A percentile compares a stretch with the other conserved stretches of the same genome.
These are phyloP conservation scores for Poecilia velifera DNA, from an alignment of 2,797 vertebrate species.

Conservation along the genomic window DNA sequence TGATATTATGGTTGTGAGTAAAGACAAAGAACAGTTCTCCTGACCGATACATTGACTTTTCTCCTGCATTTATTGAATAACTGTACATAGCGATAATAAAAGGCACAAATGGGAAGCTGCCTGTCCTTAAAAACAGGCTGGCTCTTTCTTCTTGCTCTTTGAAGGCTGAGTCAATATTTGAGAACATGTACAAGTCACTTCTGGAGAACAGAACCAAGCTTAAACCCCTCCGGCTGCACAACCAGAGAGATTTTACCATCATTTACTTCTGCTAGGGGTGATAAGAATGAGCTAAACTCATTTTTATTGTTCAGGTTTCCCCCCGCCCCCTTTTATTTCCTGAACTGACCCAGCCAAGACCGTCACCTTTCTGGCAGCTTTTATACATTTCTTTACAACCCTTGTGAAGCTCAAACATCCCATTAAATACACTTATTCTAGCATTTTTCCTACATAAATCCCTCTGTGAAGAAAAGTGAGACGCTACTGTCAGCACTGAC, in stretches of 20 bases:
- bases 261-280: slow-evolving; percentile 13
- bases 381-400: background rate
- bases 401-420: background rate
- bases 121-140: slow-evolving; percentile 30
- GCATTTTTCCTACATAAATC: background rate
- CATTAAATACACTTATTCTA: background rate
- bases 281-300: slow-evolving; percentile 16
- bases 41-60: background rate
- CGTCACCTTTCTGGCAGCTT: background rate
- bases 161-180: slow-evolving; percentile 44
- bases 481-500: no score
- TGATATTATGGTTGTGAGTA: slow-evolving; percentile 35
- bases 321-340: background rate
- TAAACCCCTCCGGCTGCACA: slow-evolving; percentile 24
- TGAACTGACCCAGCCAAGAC: background rate
- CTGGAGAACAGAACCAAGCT: slow-evolving; percentile 8
- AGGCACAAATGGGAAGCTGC: slow-evolving; percentile 16
- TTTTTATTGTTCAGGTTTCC: background rate
- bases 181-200: slow-evolving; percentile 21
- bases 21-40: slow-evolving; percentile 6
- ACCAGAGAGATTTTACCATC: slow-evolving; percentile 17
- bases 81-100: slow-evolving; percentile 15
- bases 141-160: slow-evolving; percentile 19
- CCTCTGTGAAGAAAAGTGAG: background rate
- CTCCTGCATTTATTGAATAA: slow-evolving; percentile 24